These are phyloP conservation scores for Alligator mississippiensis DNA, from an alignment of 2,113 vertebrate genomes.

Conservation along the genomic window DNA sequence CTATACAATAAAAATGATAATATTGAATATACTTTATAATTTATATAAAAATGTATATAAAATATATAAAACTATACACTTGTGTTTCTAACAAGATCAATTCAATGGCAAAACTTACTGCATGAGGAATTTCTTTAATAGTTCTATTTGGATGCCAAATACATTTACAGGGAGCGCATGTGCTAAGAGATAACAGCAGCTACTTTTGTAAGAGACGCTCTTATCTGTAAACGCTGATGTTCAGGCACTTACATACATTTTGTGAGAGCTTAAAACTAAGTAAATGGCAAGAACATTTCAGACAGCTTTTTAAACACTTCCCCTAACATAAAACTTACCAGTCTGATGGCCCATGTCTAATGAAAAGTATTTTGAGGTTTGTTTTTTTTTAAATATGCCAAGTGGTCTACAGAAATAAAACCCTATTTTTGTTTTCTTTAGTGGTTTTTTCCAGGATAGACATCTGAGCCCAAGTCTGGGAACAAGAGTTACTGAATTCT, in stretches of 20 bases:
- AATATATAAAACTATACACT: not conserved
- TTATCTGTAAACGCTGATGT: constrained; percentile 44
- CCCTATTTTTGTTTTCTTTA: not conserved
- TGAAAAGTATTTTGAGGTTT: not conserved
- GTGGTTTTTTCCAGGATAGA: not conserved
- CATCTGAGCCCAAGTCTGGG: not conserved
- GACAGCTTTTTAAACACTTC: not conserved
- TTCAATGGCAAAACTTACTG: not conserved
- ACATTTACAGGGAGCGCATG: not conserved
- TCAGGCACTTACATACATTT: not conserved
- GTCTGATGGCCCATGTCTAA: not conserved
- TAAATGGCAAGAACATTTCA: not conserved
- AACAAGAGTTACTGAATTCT: not conserved
- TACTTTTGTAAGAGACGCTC: not conserved
- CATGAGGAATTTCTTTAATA: not conserved
- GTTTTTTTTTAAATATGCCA: not conserved
- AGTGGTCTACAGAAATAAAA: not conserved
- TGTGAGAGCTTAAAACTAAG: not conserved
- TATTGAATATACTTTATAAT: too few relatives aligned
- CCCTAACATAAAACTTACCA: not conserved
- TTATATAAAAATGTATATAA: too few relatives aligned
- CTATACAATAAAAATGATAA: not conserved
- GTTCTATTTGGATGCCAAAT: not conserved
- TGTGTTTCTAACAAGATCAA: not conserved
- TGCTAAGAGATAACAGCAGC: constrained; percentile 38